These are phyloP conservation scores for Cheilosia scutellata DNA, from an alignment of 2,888 invertebrate species.

Conservation along the genomic window DNA sequence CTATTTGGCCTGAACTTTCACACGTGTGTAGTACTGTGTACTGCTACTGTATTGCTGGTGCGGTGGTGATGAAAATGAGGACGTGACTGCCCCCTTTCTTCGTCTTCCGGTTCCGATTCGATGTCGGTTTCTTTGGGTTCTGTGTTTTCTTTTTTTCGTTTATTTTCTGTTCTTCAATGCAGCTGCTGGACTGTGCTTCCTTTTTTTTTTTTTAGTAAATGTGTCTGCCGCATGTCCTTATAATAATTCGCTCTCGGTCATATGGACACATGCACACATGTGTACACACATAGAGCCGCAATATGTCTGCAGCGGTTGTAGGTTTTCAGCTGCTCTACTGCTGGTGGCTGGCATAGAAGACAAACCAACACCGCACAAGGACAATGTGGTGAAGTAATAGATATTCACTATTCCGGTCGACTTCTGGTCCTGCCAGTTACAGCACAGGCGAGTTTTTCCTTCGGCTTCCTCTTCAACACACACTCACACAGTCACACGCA, in stretches of 20 bases:
- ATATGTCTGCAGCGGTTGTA: slow-evolving; percentile 63
- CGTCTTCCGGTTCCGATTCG: slow-evolving; percentile 19
- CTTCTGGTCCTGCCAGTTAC: slow-evolving; percentile 65
- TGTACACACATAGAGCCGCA: slow-evolving; percentile 26
- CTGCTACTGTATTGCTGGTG: background rate
- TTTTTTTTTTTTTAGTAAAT: slow-evolving; percentile 50
- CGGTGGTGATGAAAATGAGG: slow-evolving; percentile 19
- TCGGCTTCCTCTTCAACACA: slow-evolving; percentile 5
- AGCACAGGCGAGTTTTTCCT: slow-evolving; percentile 25
- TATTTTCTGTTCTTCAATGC: slow-evolving; percentile 44
- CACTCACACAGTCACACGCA: slow-evolving; percentile 16
- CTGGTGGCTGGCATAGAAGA: slow-evolving; percentile 57
- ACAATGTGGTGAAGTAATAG: slow-evolving; percentile 72
- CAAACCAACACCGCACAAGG: slow-evolving; percentile 74
- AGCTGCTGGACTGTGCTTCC: slow-evolving; percentile 58
- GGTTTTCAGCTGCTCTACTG: slow-evolving; percentile 60
- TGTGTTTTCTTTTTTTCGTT: slow-evolving; percentile 25
- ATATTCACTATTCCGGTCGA: slow-evolving; percentile 69
- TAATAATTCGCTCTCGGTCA: slow-evolving; percentile 46
- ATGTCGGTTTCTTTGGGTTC: slow-evolving; percentile 35
- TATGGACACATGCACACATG: slow-evolving; percentile 12
- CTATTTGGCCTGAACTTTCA: slow-evolving; percentile 53
- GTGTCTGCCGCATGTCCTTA: slow-evolving; percentile 62
- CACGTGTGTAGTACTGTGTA: slow-evolving; percentile 32
- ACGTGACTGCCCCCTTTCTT: slow-evolving; percentile 33